phyloP scores from a whole-genome alignment of 1,140 invertebrate species.

The Oryctes rhinoceros region DNA sequence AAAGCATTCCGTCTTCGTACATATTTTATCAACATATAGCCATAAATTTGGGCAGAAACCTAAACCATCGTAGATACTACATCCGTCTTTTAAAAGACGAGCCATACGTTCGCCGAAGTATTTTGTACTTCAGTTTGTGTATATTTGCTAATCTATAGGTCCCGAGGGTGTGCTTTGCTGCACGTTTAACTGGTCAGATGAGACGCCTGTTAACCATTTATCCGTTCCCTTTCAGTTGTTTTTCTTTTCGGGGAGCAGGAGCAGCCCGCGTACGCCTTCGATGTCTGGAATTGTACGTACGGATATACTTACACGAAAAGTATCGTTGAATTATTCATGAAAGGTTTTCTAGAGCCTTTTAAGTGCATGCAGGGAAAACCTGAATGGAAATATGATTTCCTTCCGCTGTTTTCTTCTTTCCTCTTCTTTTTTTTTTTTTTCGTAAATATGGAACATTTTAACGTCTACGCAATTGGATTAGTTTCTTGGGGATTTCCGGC shows the following conservation, averaged over 20 bases:
- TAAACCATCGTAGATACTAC: slow-evolving; percentile 21
- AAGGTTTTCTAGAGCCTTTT: slow-evolving; percentile 26
- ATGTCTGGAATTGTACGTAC: slow-evolving; percentile 14
- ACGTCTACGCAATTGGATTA: slow-evolving; percentile 30
- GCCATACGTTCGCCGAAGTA: slow-evolving; percentile 38
- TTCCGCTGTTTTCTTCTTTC: slow-evolving; percentile 26
- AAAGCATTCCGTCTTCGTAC: too few species aligned
- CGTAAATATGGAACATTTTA: slow-evolving; percentile 23
- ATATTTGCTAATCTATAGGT: slow-evolving; percentile 39
- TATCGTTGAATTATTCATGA: slow-evolving; percentile 36
- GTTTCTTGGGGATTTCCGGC: slow-evolving; percentile 18
- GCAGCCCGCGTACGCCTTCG: not conserved
- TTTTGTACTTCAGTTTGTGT: slow-evolving; percentile 37
- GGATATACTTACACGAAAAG: slow-evolving; percentile 36
- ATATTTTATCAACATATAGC: not conserved
- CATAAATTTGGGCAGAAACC: slow-evolving; percentile 5
- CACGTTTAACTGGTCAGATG: slow-evolving; percentile 41
- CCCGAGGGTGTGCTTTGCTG: slow-evolving; percentile 38
- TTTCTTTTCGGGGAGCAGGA: not conserved
- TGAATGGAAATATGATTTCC: slow-evolving; percentile 36
- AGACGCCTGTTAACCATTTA: slow-evolving; percentile 40
- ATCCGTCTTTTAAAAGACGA: slow-evolving; percentile 32
- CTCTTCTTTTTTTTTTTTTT: not conserved
- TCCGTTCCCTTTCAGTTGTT: slow-evolving; percentile 38
- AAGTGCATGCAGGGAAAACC: slow-evolving; percentile 36